Evolutionary conservation across 1,140 invertebrate genomes (phyloP).

Genomic region (Cotesia vestalis): DNA sequence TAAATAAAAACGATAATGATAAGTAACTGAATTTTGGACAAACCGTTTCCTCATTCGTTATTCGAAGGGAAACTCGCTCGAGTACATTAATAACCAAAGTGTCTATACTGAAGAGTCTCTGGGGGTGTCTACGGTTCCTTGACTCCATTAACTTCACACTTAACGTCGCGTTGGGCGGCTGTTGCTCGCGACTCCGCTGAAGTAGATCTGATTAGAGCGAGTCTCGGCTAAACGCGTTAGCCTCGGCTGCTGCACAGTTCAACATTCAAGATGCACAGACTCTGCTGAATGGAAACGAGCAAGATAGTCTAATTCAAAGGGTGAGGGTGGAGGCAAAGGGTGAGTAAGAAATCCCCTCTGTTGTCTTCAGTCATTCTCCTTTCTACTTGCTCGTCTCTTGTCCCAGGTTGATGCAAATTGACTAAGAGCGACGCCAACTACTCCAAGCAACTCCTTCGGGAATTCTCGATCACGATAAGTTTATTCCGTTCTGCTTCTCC

Average conservation of each 20-base stretch:
- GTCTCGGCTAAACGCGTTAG: conserved; percentile 67
- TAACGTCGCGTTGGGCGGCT: conserved; percentile 55
- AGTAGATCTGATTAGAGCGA: conserved; percentile 65
- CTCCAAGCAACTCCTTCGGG: conserved; percentile 44
- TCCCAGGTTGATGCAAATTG: conserved; percentile 63
- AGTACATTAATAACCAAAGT: conserved; percentile 24
- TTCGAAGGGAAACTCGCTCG: not conserved
- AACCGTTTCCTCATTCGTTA: conserved; percentile 1
- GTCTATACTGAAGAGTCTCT: conserved; percentile 8
- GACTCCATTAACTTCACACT: conserved; percentile 68
- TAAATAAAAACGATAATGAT: not conserved
- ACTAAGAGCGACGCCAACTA: conserved; percentile 54
- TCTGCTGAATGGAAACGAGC: not conserved
- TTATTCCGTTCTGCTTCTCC: conserved; percentile 36
- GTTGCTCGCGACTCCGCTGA: conserved; percentile 32
- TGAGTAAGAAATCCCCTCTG: conserved; percentile 10
- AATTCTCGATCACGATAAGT: conserved; percentile 51
- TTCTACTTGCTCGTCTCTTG: conserved; percentile 36
- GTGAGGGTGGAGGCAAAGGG: not conserved
- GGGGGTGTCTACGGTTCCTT: conserved; percentile 31
- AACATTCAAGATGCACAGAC: conserved; percentile 24
- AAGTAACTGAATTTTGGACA: not conserved
- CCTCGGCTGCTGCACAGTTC: conserved; percentile 49
- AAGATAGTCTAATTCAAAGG: not conserved
- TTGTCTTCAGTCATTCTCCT: conserved; percentile 37